A percentile compares a stretch with the other conserved stretches of the same genome.
Conservation (phyloP, 2,888 invertebrate species). For the Ptilodon capucinus region DNA sequence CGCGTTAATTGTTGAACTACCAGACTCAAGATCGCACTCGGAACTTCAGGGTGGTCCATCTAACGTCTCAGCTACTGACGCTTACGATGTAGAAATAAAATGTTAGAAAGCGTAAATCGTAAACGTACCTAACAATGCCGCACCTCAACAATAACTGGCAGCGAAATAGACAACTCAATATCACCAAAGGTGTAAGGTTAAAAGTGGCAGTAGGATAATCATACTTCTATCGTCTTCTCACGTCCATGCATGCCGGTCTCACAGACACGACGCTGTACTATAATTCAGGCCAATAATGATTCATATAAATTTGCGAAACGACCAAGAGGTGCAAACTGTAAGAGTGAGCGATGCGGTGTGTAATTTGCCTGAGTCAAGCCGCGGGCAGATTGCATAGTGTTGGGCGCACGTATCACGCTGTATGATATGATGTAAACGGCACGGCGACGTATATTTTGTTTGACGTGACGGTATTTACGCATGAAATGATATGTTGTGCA, state of each 20-base stretch:
- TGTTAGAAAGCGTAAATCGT: no score
- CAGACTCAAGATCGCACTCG: no score
- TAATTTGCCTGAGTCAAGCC: conserved; percentile 62
- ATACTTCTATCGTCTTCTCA: conserved; percentile 42
- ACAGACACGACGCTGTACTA: conserved; percentile 54
- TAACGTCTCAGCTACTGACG: no score
- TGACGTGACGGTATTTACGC: conserved; percentile 10
- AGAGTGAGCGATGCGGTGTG: conserved; percentile 59
- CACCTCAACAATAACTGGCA: conserved; percentile 12
- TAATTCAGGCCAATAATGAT: conserved; percentile 71
- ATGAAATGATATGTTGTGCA: background rate
- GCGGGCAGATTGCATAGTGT: conserved; percentile 52
- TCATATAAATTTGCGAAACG: conserved; percentile 72
- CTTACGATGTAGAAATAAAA: no score
- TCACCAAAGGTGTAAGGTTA: conserved; percentile 25
- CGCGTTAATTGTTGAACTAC: no score
- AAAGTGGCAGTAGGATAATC: conserved; percentile 31
- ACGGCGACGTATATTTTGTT: conserved; percentile 18
- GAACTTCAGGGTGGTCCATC: no score
- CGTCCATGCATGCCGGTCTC: conserved; percentile 41
- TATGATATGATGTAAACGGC: conserved; percentile 34
- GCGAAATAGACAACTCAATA: conserved; percentile 12
- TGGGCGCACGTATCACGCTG: conserved; percentile 24
- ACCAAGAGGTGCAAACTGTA: conserved; percentile 69
- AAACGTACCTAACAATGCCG: background rate